Base-by-base conservation (phyloP, 2,888 invertebrate genomes). In the Eledona agricola region DNA sequence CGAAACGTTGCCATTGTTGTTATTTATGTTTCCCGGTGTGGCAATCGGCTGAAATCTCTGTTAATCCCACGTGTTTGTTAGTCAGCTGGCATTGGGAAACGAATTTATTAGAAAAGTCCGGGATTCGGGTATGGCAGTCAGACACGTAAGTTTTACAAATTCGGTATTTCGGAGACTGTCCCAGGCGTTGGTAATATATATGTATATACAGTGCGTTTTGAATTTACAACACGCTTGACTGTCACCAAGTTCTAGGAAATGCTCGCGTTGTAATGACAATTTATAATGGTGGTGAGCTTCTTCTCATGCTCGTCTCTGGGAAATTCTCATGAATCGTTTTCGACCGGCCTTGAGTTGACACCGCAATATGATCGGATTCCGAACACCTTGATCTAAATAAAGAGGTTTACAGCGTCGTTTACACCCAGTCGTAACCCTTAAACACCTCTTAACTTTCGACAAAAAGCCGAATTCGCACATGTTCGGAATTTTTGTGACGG, bases 231-330 rank as follows among this genome's bases (percentile, higher is more conserved):
- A 19, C 20, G 5, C 19, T 28, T 40, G 29, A 40, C 42, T 42
- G 42, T 42, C 42, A 42, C 42, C 19, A n/a, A 15, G 17, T 40
- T 40, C 40, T 40, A 40, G 40, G 40, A 40, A 40, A 40, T 40
- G 28, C 19, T 40, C 28, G 17, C 28, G 15, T 40, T 40, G 11
- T 40, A 40, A 40, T 40, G 40, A 40, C 40, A 40, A 11, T 19
- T 12, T 26, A 40, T 40, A 40, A 40, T 40, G 19, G 29, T 28
- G 28, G 40, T 28, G 40, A 40, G 17, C 20, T 40, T 40, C 40
- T 19, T 40, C 40, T 19, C 40, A 40, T 40, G 28, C 17, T 28
- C 28, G 11, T 40, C n/a, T 40, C 40, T 28, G 28, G 28, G 40
- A 40, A 40, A 28, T 40, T 28, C 40, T 26, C 4, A 5, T n/a